phyloP scores from a whole-genome alignment of 2,888 invertebrate species.

The Liodrosophila aerea region DNA sequence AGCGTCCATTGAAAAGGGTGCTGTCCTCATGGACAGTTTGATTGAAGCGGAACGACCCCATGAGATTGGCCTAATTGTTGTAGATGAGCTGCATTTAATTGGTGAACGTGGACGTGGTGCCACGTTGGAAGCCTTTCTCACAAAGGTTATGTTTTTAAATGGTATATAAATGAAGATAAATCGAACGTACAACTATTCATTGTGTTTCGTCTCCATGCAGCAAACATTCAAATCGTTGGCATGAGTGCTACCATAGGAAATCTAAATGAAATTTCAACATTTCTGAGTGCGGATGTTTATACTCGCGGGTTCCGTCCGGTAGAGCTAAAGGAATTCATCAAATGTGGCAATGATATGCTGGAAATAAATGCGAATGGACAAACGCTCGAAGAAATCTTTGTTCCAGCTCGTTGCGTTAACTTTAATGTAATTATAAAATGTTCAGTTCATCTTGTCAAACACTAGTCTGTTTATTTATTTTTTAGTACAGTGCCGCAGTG shows the following conservation, averaged over 20 bases:
- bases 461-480: conserved; percentile 18
- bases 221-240: conserved; percentile 92
- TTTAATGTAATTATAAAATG: conserved; percentile 83
- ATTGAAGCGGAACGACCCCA: conserved; percentile 89
- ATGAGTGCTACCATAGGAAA: conserved; percentile 99
- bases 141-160: conserved; percentile 89
- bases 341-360: conserved; percentile 86
- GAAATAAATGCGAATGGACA: conserved; percentile 84
- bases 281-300: conserved; percentile 92
- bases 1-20: conserved; percentile 97
- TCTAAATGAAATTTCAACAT: conserved; percentile 89
- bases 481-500: conserved; percentile 86
- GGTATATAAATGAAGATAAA: conserved; percentile 83
- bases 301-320: conserved; percentile 94
- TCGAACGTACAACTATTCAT: too few relatives aligned
- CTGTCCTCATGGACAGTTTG: conserved; percentile 92
- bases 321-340: conserved; percentile 91
- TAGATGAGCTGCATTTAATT: conserved; percentile 97
- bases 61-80: conserved; percentile 90
- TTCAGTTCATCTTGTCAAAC: too few relatives aligned
- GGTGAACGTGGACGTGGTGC: conserved; percentile 94
- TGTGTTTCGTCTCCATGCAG: conserved; percentile 82
- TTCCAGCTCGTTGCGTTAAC: conserved; percentile 83
- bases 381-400: conserved; percentile 84
- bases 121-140: conserved; percentile 90